Evolutionary conservation across 2,888 invertebrate genomes (phyloP).

Genomic region (Parascotia fuliginaria): DNA sequence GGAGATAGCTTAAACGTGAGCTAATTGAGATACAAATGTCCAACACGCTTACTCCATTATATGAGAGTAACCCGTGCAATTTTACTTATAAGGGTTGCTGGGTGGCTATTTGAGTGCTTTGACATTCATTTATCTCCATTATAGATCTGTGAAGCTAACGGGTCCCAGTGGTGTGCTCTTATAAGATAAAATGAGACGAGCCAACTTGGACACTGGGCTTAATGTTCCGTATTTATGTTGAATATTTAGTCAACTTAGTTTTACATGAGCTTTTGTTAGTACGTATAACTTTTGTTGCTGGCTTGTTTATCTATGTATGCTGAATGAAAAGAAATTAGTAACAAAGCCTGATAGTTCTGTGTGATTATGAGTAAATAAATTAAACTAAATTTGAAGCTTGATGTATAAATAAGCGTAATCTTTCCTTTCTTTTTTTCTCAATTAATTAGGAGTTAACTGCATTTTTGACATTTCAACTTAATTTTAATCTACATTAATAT

Average conservation of each 20-base stretch:
- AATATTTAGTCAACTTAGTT: slow-evolving; percentile 1
- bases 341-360: no score
- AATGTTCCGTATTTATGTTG: slow-evolving; percentile 12
- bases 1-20: slow-evolving; percentile 60
- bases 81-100: slow-evolving; percentile 66
- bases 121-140: slow-evolving; percentile 84
- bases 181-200: slow-evolving; percentile 23
- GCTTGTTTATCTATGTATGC: no score
- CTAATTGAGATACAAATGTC: slow-evolving; percentile 79
- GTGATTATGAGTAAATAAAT: no score
- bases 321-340: no score
- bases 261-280: not conserved
- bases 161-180: slow-evolving; percentile 62
- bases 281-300: not conserved
- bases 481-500: no score
- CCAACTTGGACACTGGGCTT: slow-evolving; percentile 18
- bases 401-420: no score
- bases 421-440: no score
- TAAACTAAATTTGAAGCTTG: no score
- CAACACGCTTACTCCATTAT: slow-evolving; percentile 82
- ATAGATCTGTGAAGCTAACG: slow-evolving; percentile 67
- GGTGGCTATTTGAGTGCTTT: slow-evolving; percentile 73
- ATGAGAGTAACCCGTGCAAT: slow-evolving; percentile 68
- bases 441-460: no score
- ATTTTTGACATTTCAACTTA: no score